Base-by-base conservation (phyloP, 2,888 invertebrate genomes). In the Coronaproctus castanopsis region DNA sequence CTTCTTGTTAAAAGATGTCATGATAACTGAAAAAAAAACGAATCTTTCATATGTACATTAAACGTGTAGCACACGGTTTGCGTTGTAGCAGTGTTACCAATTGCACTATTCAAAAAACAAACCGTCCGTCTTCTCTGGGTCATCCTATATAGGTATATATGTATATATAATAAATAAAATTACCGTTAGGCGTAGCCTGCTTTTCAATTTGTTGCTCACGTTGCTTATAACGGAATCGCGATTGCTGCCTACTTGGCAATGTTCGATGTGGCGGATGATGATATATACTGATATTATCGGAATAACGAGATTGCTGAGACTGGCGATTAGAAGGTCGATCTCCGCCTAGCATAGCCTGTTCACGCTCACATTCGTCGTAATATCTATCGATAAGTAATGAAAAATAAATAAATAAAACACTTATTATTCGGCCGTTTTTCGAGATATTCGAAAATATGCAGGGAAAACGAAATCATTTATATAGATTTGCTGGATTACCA, bases 371-470 rank as follows among this genome's bases (percentile, higher is more conserved):
- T 10, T 68, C 67, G 20, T 72, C 71, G 48, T 70, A 71, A 58
- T 71, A 70, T 61, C 72, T 72, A 58, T 64, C n/a, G n/a, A n/a
- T n/a, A n/a, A n/a, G 68, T 61, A 55, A 49, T 18, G n/a, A 48
- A 22, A 36, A 36, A 36, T 8, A 36, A 36, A 36, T 14, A 36
- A 36, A 36, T 8, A 36, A 36, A 36, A 36, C 5, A 36, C 36
- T n/a, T n/a, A n/a, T n/a, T n/a, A n/a, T n/a, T n/a, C n/a, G n/a
- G n/a, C n/a, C n/a, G n/a, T n/a, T n/a, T n/a, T n/a, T 14, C 8
- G 2, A 57, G 20, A 20, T 23, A 52, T 48, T n/a, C 1, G 10
- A 54, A 53, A 36, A 36, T 20, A 19, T 14, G 53, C 48, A 22
- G 10, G 3, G 23, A 5, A 8, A 53, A 8, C 2, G 5, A 14